A percentile compares a stretch with the other conserved stretches of the same genome.
These are phyloP conservation scores for Cryptotermes secundus DNA, from an alignment of 1,140 invertebrate species.

Conservation along the genomic window DNA sequence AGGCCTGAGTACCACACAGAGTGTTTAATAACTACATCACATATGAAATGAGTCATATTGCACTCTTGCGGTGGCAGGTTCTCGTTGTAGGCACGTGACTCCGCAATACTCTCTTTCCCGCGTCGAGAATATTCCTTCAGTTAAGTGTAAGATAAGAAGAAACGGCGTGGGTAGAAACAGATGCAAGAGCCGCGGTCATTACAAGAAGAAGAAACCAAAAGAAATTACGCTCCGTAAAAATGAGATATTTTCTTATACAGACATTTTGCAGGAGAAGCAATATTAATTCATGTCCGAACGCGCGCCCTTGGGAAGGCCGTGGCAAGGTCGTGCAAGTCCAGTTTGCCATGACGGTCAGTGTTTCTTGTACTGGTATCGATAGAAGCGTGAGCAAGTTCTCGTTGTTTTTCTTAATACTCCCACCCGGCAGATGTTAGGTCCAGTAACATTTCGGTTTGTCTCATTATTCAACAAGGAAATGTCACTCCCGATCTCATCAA, in stretches of 20 bases:
- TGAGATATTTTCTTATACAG: not conserved
- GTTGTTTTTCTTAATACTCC: not conserved
- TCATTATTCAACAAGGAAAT: too few species aligned
- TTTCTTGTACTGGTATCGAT: too few species aligned
- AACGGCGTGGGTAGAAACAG: not conserved
- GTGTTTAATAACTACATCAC: not conserved
- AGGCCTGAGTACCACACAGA: too few species aligned
- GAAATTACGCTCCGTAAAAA: not conserved
- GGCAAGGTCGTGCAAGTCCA: not conserved
- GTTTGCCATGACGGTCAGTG: too few species aligned
- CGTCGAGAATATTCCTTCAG: not conserved
- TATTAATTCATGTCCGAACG: not conserved
- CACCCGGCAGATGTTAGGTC: too few species aligned
- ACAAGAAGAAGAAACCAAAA: not conserved
- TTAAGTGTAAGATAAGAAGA: not conserved
- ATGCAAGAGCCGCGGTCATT: not conserved
- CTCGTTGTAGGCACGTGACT: not conserved
- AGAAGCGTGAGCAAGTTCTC: not conserved
- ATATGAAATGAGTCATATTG: not conserved
- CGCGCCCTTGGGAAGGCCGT: not conserved
- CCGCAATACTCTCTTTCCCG: not conserved
- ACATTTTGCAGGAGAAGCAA: not conserved
- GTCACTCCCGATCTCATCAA: too few species aligned
- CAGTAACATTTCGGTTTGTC: too few species aligned
- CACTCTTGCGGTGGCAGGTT: conserved; percentile 1